These are phyloP conservation scores for Eubasilissa regina DNA, from an alignment of 1,140 invertebrate species.

Conservation along the genomic window DNA sequence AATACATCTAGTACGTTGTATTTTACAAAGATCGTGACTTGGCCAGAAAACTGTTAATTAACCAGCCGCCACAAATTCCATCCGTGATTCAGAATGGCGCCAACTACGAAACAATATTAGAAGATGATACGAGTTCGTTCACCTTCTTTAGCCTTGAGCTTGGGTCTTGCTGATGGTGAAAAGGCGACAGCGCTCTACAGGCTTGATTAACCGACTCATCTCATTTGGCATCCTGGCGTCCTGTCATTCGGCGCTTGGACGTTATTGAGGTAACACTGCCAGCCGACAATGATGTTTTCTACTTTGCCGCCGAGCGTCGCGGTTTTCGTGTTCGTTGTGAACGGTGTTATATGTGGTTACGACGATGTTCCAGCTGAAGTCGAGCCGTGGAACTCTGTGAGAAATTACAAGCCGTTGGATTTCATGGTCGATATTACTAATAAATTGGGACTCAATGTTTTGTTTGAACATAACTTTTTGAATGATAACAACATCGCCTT, in stretches of 20 bases:
- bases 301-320: constrained; percentile 4
- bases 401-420: constrained; percentile 74
- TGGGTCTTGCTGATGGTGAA: constrained; percentile 27
- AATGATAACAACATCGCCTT: constrained; percentile 88
- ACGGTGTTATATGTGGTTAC: constrained; percentile 23
- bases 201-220: constrained; percentile 38
- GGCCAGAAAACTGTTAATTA: neutral
- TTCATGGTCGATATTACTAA: constrained; percentile 87
- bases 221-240: constrained; percentile 22
- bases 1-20: too few species aligned
- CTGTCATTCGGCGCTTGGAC: constrained; percentile 42
- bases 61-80: neutral
- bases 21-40: too few species aligned
- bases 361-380: neutral
- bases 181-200: constrained; percentile 1
- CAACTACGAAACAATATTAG: constrained; percentile 21
- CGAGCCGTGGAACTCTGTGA: constrained; percentile 60
- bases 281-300: constrained; percentile 30
- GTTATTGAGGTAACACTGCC: constrained; percentile 23
- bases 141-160: constrained; percentile 49
- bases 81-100: constrained; percentile 2
- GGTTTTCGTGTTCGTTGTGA: constrained; percentile 9
- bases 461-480: constrained; percentile 78
- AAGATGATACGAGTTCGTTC: constrained; percentile 47
- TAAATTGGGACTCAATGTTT: constrained; percentile 79